Evolutionary conservation across 2,797 vertebrate species (phyloP).

Genomic region (Argentina silus): DNA sequence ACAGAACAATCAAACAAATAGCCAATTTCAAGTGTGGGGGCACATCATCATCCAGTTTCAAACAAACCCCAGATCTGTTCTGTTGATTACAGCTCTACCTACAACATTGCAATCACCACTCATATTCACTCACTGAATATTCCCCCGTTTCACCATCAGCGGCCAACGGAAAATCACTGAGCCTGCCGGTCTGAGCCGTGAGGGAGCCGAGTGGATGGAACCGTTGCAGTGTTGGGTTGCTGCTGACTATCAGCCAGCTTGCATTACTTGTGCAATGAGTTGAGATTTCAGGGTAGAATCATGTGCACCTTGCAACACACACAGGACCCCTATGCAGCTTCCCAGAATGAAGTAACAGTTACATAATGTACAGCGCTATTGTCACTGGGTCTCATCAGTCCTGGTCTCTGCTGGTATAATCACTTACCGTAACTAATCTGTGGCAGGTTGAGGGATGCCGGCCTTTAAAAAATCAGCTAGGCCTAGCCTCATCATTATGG

Average conservation of each 20-base stretch:
- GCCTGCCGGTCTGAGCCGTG: neutral
- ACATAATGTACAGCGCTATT: conserved; percentile 8
- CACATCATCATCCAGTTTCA: neutral
- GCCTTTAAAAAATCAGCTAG: neutral
- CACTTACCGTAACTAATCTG: neutral
- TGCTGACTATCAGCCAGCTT: conserved; percentile 20
- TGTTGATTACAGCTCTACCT: neutral
- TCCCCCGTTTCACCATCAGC: neutral
- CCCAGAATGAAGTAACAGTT: neutral
- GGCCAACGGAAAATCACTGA: conserved; percentile 8
- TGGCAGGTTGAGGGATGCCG: conserved; percentile 3
- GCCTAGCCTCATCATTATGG: neutral
- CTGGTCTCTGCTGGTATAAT: neutral
- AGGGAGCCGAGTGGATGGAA: neutral
- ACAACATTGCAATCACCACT: too few relatives aligned
- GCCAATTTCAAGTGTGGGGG: neutral
- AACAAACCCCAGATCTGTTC: neutral
- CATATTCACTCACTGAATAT: neutral
- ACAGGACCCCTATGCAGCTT: conserved; percentile 1
- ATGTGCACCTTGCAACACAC: neutral
- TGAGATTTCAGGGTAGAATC: neutral
- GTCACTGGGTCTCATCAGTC: neutral
- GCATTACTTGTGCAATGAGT: conserved; percentile 14
- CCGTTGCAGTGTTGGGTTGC: conserved; percentile 5
- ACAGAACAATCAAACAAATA: too few relatives aligned